Base-by-base conservation (phyloP, 1,140 invertebrate species). In the Drosophila oshimai region DNA sequence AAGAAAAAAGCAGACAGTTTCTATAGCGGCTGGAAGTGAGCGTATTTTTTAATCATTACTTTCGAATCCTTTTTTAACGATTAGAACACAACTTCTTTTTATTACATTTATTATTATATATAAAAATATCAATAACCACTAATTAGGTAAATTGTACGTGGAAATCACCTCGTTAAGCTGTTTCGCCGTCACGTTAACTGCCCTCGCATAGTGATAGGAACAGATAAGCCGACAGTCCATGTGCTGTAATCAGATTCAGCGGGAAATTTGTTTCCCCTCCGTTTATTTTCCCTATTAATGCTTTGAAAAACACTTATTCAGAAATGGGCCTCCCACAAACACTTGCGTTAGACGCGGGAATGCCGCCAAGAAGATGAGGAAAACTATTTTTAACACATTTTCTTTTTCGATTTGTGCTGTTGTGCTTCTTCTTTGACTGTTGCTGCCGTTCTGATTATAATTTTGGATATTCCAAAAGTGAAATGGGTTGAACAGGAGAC, bases 301-400 rank as follows among this genome's bases (percentile, higher is more conserved):
- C 31, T 18, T 10, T 33, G 18, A 17, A 54, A 39, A 57, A 22
- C 15, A 41, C 24, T 12, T 15, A n/a, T 28, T 15, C 9, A 53
- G 18, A 24, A 24, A 39, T 42, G n/a, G 13, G 36, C 36, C 39
- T 45, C 36, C 34, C 34, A 51, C 41, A 46, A 28, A 4, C 28
- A 45, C 33, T 37, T 17, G 28, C 7, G 15, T 36, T 47, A 13
- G 18, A 31, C 29, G 18, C 29, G 18, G 36, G 34, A 39, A 42
- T 20, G 36, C 18, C 51, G 46, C 10, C 60, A 57, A 55, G 50
- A 78, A 26, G 41, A 44, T 26, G 55, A 74, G 53, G 57, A 37
- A 53, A 87, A 86, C 80, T 86, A 86, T 86, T 86, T 86, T 73
- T 86, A 86, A 86, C 33, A 86, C 67, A 75, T 71, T 71, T 71